phyloP scores from a whole-genome alignment of 2,113 vertebrate species.

The Hiodon tergisus region DNA sequence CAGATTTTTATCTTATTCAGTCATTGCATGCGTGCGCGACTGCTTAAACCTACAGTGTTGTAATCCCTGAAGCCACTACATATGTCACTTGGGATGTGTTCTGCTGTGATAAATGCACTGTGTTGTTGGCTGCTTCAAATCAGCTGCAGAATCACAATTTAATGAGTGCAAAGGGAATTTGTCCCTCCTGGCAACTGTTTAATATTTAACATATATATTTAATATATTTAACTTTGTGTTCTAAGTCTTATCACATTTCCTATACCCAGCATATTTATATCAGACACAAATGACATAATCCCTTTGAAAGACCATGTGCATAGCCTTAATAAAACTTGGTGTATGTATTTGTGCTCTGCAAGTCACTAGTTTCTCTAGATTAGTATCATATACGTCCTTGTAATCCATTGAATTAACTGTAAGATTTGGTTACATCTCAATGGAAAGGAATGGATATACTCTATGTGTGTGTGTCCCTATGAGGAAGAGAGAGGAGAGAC shows the following conservation, averaged over 20 bases:
- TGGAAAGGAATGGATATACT: slow-evolving; percentile 2
- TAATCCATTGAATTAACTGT: background rate
- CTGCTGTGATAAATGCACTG: background rate
- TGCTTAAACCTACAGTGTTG: background rate
- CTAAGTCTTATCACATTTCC: slow-evolving; percentile 41
- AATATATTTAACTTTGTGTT: slow-evolving; percentile 47
- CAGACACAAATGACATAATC: slow-evolving; percentile 41
- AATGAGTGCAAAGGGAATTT: slow-evolving; percentile 25
- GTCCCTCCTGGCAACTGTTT: slow-evolving; percentile 5
- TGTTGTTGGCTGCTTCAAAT: slow-evolving; percentile 1
- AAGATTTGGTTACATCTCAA: background rate
- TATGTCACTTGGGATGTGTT: background rate
- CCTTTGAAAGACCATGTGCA: slow-evolving; percentile 7
- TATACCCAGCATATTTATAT: slow-evolving; percentile 32
- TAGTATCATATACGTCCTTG: background rate
- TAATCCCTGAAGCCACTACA: background rate
- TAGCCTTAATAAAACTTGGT: background rate
- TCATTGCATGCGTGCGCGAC: background rate
- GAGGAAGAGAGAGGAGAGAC: background rate
- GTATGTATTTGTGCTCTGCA: background rate
- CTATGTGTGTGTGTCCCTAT: slow-evolving; percentile 7
- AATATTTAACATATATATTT: too few relatives aligned
- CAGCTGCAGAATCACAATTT: slow-evolving; percentile 29
- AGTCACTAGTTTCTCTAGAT: background rate
- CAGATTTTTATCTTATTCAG: background rate